These are phyloP conservation scores for Phyllotis vaccarum DNA, from an alignment of 2,797 vertebrate genomes.

Conservation along the genomic window DNA sequence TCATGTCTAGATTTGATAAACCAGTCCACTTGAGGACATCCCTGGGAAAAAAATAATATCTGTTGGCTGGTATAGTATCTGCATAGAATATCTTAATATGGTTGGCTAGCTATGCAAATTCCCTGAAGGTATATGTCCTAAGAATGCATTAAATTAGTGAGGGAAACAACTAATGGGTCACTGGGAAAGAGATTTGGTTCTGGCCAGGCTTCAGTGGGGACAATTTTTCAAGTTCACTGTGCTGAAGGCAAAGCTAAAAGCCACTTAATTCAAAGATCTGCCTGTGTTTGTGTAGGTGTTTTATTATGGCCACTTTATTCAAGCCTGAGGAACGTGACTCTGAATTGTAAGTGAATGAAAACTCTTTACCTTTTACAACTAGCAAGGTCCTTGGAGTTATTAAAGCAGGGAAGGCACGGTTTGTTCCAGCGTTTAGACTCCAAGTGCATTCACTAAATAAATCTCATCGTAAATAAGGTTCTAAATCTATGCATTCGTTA, in stretches of 20 bases:
- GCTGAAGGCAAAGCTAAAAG: constrained; percentile 86
- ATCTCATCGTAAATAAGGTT: constrained; percentile 85
- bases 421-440: constrained; percentile 85
- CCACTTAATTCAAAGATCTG: constrained; percentile 85
- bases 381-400: constrained; percentile 85
- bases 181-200: constrained; percentile 85
- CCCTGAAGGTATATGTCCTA: background rate
- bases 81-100: background rate
- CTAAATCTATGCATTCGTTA: constrained; percentile 86
- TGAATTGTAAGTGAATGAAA: constrained; percentile 86
- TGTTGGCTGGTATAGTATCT: background rate
- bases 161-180: constrained; percentile 76
- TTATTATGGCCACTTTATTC: constrained; percentile 87
- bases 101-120: constrained; percentile 26
- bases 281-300: constrained; percentile 79
- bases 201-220: constrained; percentile 80
- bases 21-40: background rate
- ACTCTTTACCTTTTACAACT: constrained; percentile 83
- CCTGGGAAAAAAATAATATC: constrained; percentile 32
- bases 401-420: constrained; percentile 85
- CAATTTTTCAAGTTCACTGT: constrained; percentile 83
- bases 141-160: constrained; percentile 76
- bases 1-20: constrained; percentile 18
- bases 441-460: constrained; percentile 86
- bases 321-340: constrained; percentile 85